Percentiles rank a stretch among this genome's conserved stretches.
phyloP scores from a whole-genome alignment of 2,113 vertebrate species.

The Prietella phreatophila region DNA sequence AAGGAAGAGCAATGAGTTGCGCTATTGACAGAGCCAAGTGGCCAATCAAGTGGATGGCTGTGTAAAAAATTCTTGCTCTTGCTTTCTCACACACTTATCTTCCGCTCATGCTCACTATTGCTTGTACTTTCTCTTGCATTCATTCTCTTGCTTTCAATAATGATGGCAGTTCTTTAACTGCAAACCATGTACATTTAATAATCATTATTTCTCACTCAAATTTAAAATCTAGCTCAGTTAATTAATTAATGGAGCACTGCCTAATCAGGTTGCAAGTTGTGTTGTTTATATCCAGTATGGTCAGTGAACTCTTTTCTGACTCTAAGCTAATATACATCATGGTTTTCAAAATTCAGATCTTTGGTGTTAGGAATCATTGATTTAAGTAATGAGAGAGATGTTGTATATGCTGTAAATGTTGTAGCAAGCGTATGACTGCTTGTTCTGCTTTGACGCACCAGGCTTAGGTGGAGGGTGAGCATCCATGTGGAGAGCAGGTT shows the following conservation, averaged over 20 bases:
- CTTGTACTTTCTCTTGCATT: background rate
- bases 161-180: slow-evolving; percentile 1
- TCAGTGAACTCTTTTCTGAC: background rate
- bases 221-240: slow-evolving; percentile 39
- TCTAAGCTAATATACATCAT: background rate
- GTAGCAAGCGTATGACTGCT: background rate
- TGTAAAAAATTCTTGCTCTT: slow-evolving; percentile 32
- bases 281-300: background rate
- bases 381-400: too few relatives aligned
- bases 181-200: slow-evolving; percentile 20
- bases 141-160: slow-evolving; percentile 16
- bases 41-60: slow-evolving; percentile 40
- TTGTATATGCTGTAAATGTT: background rate
- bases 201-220: slow-evolving; percentile 13
- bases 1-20: slow-evolving; percentile 54
- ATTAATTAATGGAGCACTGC: slow-evolving; percentile 44
- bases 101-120: slow-evolving; percentile 8
- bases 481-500: background rate
- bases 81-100: slow-evolving; percentile 1
- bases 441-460: background rate
- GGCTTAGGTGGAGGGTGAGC: background rate
- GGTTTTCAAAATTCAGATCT: background rate
- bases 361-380: background rate
- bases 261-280: slow-evolving; percentile 41
- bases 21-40: slow-evolving; percentile 52